Base-by-base conservation (phyloP, 2,113 vertebrate genomes). In the Centropus bengalensis region DNA sequence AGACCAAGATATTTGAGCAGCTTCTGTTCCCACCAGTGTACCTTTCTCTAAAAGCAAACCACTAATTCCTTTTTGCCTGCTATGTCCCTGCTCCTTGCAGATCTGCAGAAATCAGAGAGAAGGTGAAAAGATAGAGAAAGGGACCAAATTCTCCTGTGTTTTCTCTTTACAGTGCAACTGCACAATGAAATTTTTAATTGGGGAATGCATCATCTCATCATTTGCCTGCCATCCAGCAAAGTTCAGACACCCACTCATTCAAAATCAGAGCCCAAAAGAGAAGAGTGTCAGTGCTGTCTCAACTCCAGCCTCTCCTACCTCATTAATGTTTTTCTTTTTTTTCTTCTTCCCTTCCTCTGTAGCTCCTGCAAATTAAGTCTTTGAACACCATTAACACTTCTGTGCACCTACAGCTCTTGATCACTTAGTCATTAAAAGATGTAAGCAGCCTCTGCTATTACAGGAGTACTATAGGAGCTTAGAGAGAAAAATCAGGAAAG, bases 311-410 rank as follows among this genome's bases (percentile, higher is more conserved):
- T 55, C 7, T 82, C 63, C 40, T 19, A 21, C 52, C 44, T 71
- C 47, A 42, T 86, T 91, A 70, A 75, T 52, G 56, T 33, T 88
- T 96, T 51, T 71, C 13, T 7, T 27, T 21, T 83, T 90, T 73
- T 19, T n/a, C 82, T 82, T 81, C 76, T 92, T 80, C 91, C 42
- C 38, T 89, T 86, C 68, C 49, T 92, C 75, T 84, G 47, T 71
- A 80, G 89, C 73, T 82, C 70, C 88, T 89, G 80, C 56, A 94
- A 89, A 93, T 93, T 80, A 84, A 85, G 67, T 82, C 96, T 97
- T 94, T 96, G 93, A 96, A 97, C 11, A 18, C 63, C 80, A 90
- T 89, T 96, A 94, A 95, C 51, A 13, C 44, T 76, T 55, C 74
- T 47, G 47, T 78, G 40, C 44, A 49, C 67, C n/a, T 67, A 23